A percentile compares a stretch with the other conserved stretches of the same genome.
These are phyloP conservation scores for Galendromus occidentalis DNA, from an alignment of 1,140 invertebrate species.

Conservation along the genomic window DNA sequence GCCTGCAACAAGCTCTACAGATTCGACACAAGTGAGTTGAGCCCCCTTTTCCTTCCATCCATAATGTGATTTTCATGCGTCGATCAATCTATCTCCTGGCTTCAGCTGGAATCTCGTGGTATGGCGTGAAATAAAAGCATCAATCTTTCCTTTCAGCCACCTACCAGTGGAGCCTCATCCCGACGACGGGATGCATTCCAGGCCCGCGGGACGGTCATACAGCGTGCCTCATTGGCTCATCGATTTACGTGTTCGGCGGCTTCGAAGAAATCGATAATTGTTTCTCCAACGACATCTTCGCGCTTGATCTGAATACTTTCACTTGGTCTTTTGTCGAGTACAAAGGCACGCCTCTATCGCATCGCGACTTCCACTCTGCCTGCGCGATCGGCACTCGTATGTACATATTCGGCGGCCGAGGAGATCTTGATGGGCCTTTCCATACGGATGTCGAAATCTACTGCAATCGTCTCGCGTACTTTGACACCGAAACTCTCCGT, in stretches of 20 bases:
- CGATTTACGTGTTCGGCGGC: constrained; percentile 78
- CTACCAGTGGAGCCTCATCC: constrained; percentile 43
- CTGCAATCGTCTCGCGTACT: constrained; percentile 48
- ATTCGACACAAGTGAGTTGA: constrained; percentile 44
- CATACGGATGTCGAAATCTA: constrained; percentile 47
- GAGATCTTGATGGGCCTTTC: constrained; percentile 41
- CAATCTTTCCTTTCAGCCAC: constrained; percentile 29
- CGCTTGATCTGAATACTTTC: constrained; percentile 48
- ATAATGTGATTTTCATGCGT: no score
- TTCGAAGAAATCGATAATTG: constrained; percentile 53
- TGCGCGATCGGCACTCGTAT: constrained; percentile 47
- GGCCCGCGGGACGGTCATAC: constrained; percentile 69
- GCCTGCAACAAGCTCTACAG: constrained; percentile 55
- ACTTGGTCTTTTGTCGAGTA: constrained; percentile 44
- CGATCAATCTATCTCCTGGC: no score
- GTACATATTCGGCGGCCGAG: constrained; percentile 68
- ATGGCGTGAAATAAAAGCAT: not conserved
- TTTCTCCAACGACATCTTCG: constrained; percentile 57
- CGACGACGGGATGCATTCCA: constrained; percentile 44
- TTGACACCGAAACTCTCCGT: constrained; percentile 44
- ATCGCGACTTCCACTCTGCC: constrained; percentile 69
- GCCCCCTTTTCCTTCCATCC: no score
- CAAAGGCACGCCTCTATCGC: constrained; percentile 39
- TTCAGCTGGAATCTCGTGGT: no score
- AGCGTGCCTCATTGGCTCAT: constrained; percentile 53